phyloP scores from a whole-genome alignment of 2,888 invertebrate genomes.

The Synanthedon formicaeformis region DNA sequence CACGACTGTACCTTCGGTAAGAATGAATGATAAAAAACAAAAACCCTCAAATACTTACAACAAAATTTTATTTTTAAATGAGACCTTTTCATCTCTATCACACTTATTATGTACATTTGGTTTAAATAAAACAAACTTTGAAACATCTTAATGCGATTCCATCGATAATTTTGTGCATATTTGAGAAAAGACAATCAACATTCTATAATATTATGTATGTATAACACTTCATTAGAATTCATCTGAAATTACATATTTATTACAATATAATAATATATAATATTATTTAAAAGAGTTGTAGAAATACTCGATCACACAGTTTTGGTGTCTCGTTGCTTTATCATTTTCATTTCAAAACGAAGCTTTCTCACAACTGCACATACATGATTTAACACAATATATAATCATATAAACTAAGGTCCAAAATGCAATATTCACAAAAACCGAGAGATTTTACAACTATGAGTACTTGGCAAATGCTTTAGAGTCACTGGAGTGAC shows the following conservation, averaged over 20 bases:
- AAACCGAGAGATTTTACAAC: conserved; percentile 27
- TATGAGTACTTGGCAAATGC: conserved; percentile 29
- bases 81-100: conserved; percentile 70
- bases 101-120: conserved; percentile 70
- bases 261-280: too few species aligned
- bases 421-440: conserved; percentile 50
- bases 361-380: conserved; percentile 25
- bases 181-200: conserved; percentile 56
- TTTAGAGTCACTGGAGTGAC: conserved; percentile 11
- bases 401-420: conserved; percentile 35
- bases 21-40: background rate
- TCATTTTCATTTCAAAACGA: conserved; percentile 8
- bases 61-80: conserved; percentile 65
- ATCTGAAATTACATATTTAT: conserved; percentile 12
- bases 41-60: conserved; percentile 44
- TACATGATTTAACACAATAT: conserved; percentile 26
- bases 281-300: conserved; percentile 38
- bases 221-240: conserved; percentile 52
- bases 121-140: conserved; percentile 67
- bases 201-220: conserved; percentile 10
- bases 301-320: conserved; percentile 43
- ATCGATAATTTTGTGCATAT: conserved; percentile 66
- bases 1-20: background rate
- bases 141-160: conserved; percentile 58
- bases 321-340: conserved; percentile 47